phyloP scores from a whole-genome alignment of 2,888 invertebrate species.

The Opisthograptis luteolata region DNA sequence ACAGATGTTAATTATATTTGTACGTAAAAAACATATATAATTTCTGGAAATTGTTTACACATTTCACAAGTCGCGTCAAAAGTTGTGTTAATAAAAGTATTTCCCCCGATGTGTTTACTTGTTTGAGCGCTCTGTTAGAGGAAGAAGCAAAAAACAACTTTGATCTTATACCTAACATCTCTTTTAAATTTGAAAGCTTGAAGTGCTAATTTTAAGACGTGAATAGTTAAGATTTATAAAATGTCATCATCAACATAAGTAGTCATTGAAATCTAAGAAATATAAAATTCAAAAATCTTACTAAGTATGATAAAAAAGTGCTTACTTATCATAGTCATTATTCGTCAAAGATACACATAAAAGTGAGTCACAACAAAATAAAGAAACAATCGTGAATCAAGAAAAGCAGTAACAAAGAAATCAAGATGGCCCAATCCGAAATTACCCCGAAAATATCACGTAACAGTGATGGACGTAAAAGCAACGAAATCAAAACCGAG shows the following conservation, averaged over 20 bases:
- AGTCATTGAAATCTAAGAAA: slow-evolving; percentile 1
- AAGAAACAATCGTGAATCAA: slow-evolving; percentile 8
- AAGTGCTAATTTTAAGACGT: slow-evolving; percentile 7
- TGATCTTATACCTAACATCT: slow-evolving; percentile 30
- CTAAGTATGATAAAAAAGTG: background rate
- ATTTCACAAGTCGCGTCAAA: slow-evolving; percentile 41
- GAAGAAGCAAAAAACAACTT: slow-evolving; percentile 37
- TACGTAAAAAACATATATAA: background rate
- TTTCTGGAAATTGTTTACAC: slow-evolving; percentile 13
- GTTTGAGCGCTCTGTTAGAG: slow-evolving; percentile 37
- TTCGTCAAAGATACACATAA: no score
- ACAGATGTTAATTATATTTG: background rate
- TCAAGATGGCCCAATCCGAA: slow-evolving; percentile 55
- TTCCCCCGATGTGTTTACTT: slow-evolving; percentile 43
- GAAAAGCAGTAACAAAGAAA: slow-evolving; percentile 35
- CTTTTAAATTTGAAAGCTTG: slow-evolving; percentile 18
- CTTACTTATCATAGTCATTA: no score
- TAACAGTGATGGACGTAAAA: slow-evolving; percentile 77
- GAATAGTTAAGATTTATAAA: slow-evolving; percentile 10
- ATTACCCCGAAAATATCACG: slow-evolving; percentile 69
- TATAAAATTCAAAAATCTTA: background rate
- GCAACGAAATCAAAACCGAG: slow-evolving; percentile 82
- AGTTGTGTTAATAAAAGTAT: slow-evolving; percentile 36
- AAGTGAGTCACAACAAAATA: background rate
- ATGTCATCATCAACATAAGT: background rate